Evolutionary conservation across 2,888 invertebrate species (phyloP), one percentile per base, ranked within the genome.

Genomic region (Pyrocoelia pectoralis): DNA sequence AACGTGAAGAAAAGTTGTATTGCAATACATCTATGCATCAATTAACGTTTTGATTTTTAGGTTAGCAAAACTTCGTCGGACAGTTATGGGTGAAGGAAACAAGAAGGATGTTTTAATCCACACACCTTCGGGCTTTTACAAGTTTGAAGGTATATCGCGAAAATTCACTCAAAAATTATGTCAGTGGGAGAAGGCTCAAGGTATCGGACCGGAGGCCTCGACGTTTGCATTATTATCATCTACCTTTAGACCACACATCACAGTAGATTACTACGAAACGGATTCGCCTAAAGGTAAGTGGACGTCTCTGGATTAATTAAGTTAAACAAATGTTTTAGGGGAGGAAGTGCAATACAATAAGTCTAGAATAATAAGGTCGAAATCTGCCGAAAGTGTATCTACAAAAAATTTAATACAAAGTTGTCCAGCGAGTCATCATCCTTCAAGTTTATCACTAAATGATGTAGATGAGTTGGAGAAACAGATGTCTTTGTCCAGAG

Each of bases 121-220:
- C 76, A 94, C 94, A 0, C 90, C 93, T 0, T 91, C 90, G 0
- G 93, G 94, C 0, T 89, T 93, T 28, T 92, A 93, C 78, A 87
- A 93, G 76, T 94, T 95, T 75, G 90, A 93, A 84, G 93, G 88
- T 3, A 94, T 95, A 70, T 94, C 94, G 0, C 87, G 93, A 46
- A 94, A 94, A 70, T 96, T 96, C 79, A 94, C 95, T 0, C 89
- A 91, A 18, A 94, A 94, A 75, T 84, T 96, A 0, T 94, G 94
- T 79, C 95, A 95, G 78, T 96, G 95, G 95, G 93, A 94, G 77
- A 93, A 93, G 74, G 91, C 93, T n/a, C 84, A 89, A 63, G 94
- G 94, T 1, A 94, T 94, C 61, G 90, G 90, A 0, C 94, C 94
- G 0, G 94, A 94, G 79, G 89, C 89, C 0, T 94, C 94, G 0